phyloP scores from a whole-genome alignment of 2,113 vertebrate species.

The Mus musculus region DNA sequence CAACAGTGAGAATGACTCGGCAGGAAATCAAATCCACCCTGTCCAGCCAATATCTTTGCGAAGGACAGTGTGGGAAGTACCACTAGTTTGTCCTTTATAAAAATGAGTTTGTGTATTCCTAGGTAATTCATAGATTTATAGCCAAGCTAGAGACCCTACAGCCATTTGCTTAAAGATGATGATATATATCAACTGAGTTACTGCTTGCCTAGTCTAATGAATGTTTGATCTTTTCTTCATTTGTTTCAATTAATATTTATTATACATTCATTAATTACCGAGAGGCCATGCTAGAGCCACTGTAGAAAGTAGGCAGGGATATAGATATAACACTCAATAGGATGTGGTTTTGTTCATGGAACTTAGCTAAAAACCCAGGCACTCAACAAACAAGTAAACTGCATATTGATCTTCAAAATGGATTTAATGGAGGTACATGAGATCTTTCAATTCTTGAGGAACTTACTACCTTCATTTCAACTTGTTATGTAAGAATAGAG shows the following conservation, averaged over 20 bases:
- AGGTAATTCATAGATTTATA: neutral
- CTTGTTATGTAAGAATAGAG: too few species aligned
- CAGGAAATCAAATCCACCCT: constrained; percentile 42
- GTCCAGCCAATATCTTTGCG: neutral
- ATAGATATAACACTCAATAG: neutral
- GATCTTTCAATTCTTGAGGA: too few species aligned
- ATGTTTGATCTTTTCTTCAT: constrained; percentile 1
- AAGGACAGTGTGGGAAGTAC: neutral
- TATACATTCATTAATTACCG: neutral
- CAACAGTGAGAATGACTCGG: constrained; percentile 30
- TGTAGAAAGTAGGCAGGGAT: neutral
- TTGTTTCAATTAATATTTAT: neutral
- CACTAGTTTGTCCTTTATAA: neutral
- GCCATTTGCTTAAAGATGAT: neutral
- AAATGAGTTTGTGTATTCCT: neutral
- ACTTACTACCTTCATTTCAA: too few species aligned
- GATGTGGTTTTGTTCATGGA: neutral
- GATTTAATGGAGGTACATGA: neutral
- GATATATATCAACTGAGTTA: neutral
- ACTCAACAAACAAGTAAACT: neutral
- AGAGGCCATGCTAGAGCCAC: neutral
- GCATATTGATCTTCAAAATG: neutral
- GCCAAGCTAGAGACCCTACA: neutral
- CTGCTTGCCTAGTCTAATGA: neutral
- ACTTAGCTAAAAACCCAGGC: neutral